These are phyloP conservation scores for Adelosebastes latens DNA, from an alignment of 2,797 vertebrate species.

Conservation along the genomic window DNA sequence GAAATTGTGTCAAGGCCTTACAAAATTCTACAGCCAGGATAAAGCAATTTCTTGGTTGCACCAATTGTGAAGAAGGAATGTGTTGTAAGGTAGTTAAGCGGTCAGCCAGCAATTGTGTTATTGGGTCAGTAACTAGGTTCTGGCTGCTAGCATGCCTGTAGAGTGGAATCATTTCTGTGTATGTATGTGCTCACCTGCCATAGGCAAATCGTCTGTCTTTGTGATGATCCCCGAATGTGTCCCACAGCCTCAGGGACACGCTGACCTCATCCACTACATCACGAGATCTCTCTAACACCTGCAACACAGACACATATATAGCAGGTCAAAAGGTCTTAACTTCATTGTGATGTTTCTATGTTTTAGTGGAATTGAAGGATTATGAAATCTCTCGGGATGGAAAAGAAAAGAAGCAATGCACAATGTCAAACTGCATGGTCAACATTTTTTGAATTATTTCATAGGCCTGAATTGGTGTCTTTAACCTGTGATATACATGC, in stretches of 20 bases:
- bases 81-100: conserved; percentile 29
- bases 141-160: conserved; percentile 24
- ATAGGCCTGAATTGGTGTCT: not conserved
- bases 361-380: conserved; percentile 22
- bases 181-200: conserved; percentile 82
- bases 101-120: not conserved
- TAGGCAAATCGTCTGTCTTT: conserved; percentile 91
- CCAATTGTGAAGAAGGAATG: conserved; percentile 2
- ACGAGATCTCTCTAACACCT: conserved; percentile 90
- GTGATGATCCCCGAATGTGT: conserved; percentile 91
- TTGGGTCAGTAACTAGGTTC: conserved; percentile 16
- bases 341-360: conserved; percentile 7
- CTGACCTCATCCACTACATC: conserved; percentile 91
- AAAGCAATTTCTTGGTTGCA: conserved; percentile 25
- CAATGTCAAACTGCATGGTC: not conserved
- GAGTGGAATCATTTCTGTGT: not conserved
- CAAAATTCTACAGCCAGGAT: conserved; percentile 22
- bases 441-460: not conserved
- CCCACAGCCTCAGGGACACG: conserved; percentile 89
- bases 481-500: not conserved
- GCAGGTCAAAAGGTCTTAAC: conserved; percentile 11
- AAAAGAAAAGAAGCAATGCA: not conserved
- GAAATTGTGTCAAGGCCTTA: conserved; percentile 32
- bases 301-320: conserved; percentile 39
- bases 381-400: not conserved